A percentile compares a stretch with the other conserved stretches of the same genome.
Conservation (phyloP, 2,113 vertebrate species). For the Stegastes partitus region DNA sequence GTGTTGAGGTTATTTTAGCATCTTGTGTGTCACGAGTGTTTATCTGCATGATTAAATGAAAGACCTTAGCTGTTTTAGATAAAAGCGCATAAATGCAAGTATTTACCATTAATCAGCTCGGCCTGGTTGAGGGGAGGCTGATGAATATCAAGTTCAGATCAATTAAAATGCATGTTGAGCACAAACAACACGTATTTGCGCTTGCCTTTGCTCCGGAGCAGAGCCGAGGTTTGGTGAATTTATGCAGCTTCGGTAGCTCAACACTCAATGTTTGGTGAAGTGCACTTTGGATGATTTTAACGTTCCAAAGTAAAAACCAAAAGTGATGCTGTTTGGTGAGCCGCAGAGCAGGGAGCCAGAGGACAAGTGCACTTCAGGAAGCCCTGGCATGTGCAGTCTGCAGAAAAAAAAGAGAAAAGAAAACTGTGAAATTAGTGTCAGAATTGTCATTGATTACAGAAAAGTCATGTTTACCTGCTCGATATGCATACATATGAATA, state of each 20-base stretch:
- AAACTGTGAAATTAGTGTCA: too few species aligned
- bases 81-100: too few species aligned
- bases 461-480: too few species aligned
- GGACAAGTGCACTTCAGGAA: neutral
- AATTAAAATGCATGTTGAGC: neutral
- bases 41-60: too few species aligned
- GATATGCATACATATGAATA: too few species aligned
- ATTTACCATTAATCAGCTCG: too few species aligned
- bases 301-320: neutral
- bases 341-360: conserved; percentile 2
- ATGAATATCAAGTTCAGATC: conserved; percentile 1
- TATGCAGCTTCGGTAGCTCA: neutral
- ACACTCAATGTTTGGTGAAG: neutral
- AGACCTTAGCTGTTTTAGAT: too few species aligned
- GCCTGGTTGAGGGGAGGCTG: neutral
- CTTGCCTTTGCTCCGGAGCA: neutral
- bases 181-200: neutral
- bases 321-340: too few species aligned
- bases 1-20: neutral
- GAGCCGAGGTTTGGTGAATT: neutral
- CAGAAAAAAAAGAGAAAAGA: neutral
- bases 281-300: neutral
- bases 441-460: too few species aligned
- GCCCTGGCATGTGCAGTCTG: too few species aligned
- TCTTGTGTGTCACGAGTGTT: neutral